Conservation (phyloP, 2,113 vertebrate species). For the Gallinago undulata region DNA sequence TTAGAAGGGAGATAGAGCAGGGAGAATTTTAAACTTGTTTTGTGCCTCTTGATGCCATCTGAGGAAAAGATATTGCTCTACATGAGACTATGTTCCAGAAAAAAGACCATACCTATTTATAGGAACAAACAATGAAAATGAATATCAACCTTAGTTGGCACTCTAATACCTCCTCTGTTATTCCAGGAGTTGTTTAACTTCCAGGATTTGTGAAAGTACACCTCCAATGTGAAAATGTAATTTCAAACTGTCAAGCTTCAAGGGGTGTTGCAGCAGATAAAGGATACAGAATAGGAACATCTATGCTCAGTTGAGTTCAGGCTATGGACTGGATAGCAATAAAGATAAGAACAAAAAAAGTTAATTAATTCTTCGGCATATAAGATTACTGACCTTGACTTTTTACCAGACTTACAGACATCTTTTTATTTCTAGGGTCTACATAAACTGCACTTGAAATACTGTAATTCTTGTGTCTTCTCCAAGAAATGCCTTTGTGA, state of each 20-base stretch:
- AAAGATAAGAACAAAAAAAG: background rate
- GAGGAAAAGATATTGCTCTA: slow-evolving; percentile 32
- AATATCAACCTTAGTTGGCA: slow-evolving; percentile 15
- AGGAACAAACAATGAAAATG: slow-evolving; percentile 43
- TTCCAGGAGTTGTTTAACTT: slow-evolving; percentile 3
- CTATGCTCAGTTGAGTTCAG: background rate
- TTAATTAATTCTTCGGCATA: background rate
- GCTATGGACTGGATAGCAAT: background rate
- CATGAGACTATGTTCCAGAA: slow-evolving; percentile 16
- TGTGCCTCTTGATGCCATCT: slow-evolving; percentile 13
- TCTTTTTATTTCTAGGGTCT: background rate
- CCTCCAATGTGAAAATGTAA: background rate
- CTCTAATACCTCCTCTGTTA: background rate
- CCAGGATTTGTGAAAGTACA: slow-evolving; percentile 5
- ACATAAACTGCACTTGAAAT: background rate
- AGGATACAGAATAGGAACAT: background rate
- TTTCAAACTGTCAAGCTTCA: background rate
- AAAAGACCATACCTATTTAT: slow-evolving; percentile 51
- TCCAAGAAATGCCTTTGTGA: background rate
- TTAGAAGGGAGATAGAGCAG: background rate
- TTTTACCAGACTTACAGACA: background rate
- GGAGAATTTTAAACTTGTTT: background rate
- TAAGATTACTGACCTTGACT: background rate
- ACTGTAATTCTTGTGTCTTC: background rate
- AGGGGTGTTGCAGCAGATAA: background rate